phyloP scores from a whole-genome alignment of 2,797 vertebrate genomes.

The Psittacula derbiana region DNA sequence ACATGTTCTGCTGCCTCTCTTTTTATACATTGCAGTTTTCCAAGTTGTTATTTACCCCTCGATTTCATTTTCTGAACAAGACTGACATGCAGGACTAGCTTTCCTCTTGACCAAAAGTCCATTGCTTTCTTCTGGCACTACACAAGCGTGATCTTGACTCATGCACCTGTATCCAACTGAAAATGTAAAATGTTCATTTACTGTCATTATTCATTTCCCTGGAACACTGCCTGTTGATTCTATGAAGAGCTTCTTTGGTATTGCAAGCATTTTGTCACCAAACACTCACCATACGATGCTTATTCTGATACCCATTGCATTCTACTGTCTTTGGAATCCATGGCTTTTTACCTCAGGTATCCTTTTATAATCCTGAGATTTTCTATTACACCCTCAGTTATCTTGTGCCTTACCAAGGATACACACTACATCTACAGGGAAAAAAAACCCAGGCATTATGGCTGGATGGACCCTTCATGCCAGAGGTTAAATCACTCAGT shows the following conservation, averaged over 20 bases:
- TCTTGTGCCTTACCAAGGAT: background rate
- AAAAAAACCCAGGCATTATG: background rate
- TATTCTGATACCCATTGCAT: background rate
- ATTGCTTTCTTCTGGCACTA: background rate
- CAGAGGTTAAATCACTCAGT: background rate
- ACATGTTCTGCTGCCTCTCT: background rate
- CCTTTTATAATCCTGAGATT: background rate
- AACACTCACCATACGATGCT: background rate
- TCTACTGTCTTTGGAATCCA: background rate
- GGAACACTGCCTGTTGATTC: background rate
- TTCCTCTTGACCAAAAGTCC: background rate
- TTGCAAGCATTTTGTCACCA: background rate
- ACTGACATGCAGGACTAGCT: rapidly evolving
- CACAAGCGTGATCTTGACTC: background rate
- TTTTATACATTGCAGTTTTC: background rate
- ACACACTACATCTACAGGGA: background rate
- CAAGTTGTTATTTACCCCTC: background rate
- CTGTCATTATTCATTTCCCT: background rate
- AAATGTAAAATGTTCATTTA: background rate
- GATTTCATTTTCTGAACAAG: background rate
- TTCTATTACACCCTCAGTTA: background rate
- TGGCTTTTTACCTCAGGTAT: background rate
- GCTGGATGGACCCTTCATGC: background rate
- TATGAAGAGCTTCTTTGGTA: background rate
- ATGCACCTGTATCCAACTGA: background rate